A percentile compares a stretch with the other conserved stretches of the same genome.
These are phyloP conservation scores for Channa maculata DNA, from an alignment of 2,113 vertebrate genomes.

Conservation along the genomic window DNA sequence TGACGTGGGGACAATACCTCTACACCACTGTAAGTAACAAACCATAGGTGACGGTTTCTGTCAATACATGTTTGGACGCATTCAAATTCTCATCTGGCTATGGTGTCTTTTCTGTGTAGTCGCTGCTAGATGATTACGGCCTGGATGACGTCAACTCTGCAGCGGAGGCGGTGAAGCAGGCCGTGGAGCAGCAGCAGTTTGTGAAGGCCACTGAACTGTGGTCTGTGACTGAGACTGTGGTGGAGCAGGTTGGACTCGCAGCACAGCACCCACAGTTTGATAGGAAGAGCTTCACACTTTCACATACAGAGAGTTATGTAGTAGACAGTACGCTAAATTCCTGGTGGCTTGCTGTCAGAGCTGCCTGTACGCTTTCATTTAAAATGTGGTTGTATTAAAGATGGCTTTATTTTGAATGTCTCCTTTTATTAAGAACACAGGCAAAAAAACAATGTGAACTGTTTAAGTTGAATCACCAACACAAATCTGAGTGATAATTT, in stretches of 20 bases:
- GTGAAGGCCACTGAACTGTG: slow-evolving; percentile 90
- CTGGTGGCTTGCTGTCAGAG: too few species aligned
- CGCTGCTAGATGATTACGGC: slow-evolving; percentile 91
- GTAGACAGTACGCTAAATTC: too few species aligned
- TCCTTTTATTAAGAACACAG: too few species aligned
- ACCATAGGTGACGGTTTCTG: too few species aligned
- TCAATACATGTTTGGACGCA: neutral
- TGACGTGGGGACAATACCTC: slow-evolving; percentile 96
- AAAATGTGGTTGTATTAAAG: too few species aligned
- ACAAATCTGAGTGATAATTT: too few species aligned
- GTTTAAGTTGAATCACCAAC: too few species aligned
- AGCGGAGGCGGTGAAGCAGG: slow-evolving; percentile 86
- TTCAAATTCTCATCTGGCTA: neutral
- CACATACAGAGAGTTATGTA: neutral
- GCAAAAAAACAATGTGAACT: too few species aligned
- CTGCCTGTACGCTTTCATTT: too few species aligned
- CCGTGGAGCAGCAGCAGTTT: slow-evolving; percentile 84
- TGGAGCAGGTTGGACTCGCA: slow-evolving; percentile 87
- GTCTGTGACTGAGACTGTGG: slow-evolving; percentile 84
- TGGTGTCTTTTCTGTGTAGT: slow-evolving; percentile 76
- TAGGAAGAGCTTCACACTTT: too few species aligned
- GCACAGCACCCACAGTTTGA: neutral
- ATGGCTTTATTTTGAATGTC: too few species aligned
- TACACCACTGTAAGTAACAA: slow-evolving; percentile 91
- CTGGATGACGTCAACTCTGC: slow-evolving; percentile 86